Percentiles rank a stretch among this genome's conserved stretches.
Conservation (phyloP, 2,888 invertebrate species). For the Dolichomitus sp. region DNA sequence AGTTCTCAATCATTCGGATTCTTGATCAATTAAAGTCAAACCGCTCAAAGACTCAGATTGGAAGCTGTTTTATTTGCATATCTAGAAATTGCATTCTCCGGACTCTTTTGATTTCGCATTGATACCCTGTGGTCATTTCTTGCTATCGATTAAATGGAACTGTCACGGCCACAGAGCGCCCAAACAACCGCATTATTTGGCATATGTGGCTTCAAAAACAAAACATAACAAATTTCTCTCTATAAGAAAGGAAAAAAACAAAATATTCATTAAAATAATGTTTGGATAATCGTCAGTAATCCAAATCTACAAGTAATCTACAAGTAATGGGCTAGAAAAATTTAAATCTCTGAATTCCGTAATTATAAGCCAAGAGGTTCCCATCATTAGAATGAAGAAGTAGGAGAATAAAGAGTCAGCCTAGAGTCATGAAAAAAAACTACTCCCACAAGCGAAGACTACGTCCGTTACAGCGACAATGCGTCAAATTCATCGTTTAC, state of each 20-base stretch:
- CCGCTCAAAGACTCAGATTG: too few species aligned
- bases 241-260: too few species aligned
- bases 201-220: too few species aligned
- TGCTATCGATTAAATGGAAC: too few species aligned
- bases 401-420: background rate
- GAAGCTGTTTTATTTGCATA: too few species aligned
- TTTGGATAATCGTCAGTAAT: background rate
- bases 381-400: background rate
- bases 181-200: too few species aligned
- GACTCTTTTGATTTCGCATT: too few species aligned
- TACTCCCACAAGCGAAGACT: background rate
- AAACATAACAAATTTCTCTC: too few species aligned
- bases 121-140: too few species aligned
- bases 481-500: slow-evolving; percentile 5
- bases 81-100: too few species aligned
- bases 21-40: background rate
- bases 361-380: background rate
- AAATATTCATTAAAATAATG: too few species aligned
- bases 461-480: background rate
- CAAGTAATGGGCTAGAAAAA: background rate
- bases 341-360: background rate
- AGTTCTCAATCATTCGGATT: background rate
- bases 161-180: too few species aligned
- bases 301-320: background rate
- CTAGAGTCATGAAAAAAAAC: background rate